Percentiles rank a stretch among this genome's conserved stretches.
phyloP scores from a whole-genome alignment of 2,888 invertebrate species.

The Anodontia alba region DNA sequence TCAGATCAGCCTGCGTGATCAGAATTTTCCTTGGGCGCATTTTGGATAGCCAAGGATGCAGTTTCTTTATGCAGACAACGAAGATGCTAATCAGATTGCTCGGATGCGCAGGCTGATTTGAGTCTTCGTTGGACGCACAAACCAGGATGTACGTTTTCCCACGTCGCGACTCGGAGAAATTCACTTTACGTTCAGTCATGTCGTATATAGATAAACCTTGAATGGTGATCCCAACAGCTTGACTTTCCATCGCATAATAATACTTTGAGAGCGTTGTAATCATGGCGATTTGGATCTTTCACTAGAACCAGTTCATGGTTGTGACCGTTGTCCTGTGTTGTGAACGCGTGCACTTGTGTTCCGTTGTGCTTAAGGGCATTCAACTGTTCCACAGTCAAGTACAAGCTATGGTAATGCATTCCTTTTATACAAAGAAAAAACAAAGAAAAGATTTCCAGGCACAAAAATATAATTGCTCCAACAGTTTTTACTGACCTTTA shows the following conservation, averaged over 20 bases:
- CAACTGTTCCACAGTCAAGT: conserved; percentile 55
- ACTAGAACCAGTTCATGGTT: conserved; percentile 61
- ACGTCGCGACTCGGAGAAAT: too few species aligned
- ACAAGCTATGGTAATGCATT: conserved; percentile 63
- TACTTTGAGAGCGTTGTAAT: conserved; percentile 17
- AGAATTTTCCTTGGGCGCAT: too few species aligned
- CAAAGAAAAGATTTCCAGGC: too few species aligned
- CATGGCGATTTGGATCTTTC: conserved; percentile 23
- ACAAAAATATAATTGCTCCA: too few species aligned
- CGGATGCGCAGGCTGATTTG: neutral
- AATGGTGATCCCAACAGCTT: conserved; percentile 65
- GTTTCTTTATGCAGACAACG: too few species aligned
- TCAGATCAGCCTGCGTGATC: too few species aligned
- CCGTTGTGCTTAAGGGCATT: conserved; percentile 25
- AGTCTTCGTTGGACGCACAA: neutral
- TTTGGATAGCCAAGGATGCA: too few species aligned
- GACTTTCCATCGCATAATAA: conserved; percentile 52
- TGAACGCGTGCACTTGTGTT: conserved; percentile 49
- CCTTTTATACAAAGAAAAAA: neutral
- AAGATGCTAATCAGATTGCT: neutral
- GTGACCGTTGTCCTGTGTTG: conserved; percentile 62
- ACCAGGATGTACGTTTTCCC: too few species aligned
- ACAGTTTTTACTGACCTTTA: too few species aligned
- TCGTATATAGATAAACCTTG: neutral
- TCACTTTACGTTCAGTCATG: neutral